phyloP scores from a whole-genome alignment of 2,113 vertebrate species.

The Bambusicola thoracicus region DNA sequence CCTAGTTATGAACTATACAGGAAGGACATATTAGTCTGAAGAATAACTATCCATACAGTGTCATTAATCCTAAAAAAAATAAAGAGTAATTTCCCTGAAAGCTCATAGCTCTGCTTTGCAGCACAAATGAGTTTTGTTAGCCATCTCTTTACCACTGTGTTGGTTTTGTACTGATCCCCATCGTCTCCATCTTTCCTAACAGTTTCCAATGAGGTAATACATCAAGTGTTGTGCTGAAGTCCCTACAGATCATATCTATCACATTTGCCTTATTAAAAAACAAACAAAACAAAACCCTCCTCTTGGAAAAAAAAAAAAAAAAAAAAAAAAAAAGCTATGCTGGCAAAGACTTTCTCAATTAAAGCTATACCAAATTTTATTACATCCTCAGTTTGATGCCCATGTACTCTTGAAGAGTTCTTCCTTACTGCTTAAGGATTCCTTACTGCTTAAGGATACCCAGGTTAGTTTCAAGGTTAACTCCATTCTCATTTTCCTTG shows the following conservation, averaged over 20 bases:
- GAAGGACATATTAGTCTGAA: conserved; percentile 10
- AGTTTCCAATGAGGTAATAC: neutral
- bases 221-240: neutral
- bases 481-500: neutral
- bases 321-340: neutral
- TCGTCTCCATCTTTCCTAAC: neutral
- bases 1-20: neutral
- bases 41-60: neutral
- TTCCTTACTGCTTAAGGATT: neutral
- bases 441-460: neutral
- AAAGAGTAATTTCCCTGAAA: neutral
- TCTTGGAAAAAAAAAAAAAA: neutral
- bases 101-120: neutral
- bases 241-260: neutral
- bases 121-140: neutral
- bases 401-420: neutral
- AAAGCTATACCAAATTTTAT: neutral
- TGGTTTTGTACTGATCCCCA: neutral
- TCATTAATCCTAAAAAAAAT: conserved; percentile 1
- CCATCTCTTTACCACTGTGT: neutral
- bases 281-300: neutral
- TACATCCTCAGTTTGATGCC: neutral
- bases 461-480: no score
- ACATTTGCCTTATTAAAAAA: neutral
- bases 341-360: neutral